phyloP scores from a whole-genome alignment of 2,113 vertebrate genomes.

The Macquaria australasica region DNA sequence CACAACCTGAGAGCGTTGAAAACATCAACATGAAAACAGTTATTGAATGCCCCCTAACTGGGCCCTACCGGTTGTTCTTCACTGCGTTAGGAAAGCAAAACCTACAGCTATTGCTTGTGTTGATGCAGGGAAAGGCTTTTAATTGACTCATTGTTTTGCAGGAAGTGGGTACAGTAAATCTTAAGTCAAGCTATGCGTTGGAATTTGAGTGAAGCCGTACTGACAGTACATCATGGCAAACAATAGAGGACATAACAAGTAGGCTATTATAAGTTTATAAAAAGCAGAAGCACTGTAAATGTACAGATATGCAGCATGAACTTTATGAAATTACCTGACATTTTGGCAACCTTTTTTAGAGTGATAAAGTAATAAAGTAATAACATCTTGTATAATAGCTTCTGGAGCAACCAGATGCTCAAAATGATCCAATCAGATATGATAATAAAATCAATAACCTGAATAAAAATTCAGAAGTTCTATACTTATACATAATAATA shows the following conservation, averaged over 20 bases:
- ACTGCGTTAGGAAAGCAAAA: constrained; percentile 70
- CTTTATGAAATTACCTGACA: background rate
- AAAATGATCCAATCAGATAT: background rate
- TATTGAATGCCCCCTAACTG: background rate
- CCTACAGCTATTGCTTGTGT: constrained; percentile 10
- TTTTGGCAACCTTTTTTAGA: background rate
- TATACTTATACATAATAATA: background rate
- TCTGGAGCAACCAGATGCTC: background rate
- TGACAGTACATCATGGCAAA: background rate
- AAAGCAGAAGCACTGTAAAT: background rate
- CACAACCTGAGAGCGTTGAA: background rate
- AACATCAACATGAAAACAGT: too few relatives aligned
- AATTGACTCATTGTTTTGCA: background rate
- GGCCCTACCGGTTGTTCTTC: constrained; percentile 35
- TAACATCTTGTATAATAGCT: background rate
- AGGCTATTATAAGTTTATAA: background rate
- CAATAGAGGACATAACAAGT: background rate
- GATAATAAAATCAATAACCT: background rate
- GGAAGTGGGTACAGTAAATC: background rate
- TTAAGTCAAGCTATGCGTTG: background rate
- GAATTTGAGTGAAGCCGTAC: background rate
- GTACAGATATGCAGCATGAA: background rate
- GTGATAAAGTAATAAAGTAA: background rate
- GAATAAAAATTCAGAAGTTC: background rate
- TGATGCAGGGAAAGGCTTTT: background rate